phyloP scores from a whole-genome alignment of 2,888 invertebrate species.

The Gymnosoma rotundatum region DNA sequence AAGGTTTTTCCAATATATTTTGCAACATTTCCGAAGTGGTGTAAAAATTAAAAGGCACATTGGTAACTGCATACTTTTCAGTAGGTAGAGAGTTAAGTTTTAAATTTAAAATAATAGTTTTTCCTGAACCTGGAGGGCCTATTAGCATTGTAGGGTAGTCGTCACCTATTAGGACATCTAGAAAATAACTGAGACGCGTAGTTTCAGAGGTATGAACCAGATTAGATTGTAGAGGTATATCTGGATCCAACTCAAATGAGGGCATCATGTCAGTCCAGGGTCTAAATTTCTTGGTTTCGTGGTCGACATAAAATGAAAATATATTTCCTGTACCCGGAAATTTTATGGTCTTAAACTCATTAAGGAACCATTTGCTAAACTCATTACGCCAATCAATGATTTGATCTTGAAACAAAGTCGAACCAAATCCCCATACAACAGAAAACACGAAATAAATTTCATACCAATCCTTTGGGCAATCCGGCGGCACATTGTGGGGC shows the following conservation, averaged over 20 bases:
- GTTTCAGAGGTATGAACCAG: conserved; percentile 95
- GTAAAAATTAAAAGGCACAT: conserved; percentile 97
- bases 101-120: conserved; percentile 94
- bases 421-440: conserved; percentile 96
- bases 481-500: conserved; percentile 90
- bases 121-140: conserved; percentile 94
- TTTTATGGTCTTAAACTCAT: conserved; percentile 95
- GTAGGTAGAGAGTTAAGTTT: conserved; percentile 87
- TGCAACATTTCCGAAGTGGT: conserved; percentile 96
- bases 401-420: conserved; percentile 95
- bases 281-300: conserved; percentile 91
- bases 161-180: conserved; percentile 90
- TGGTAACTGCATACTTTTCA: conserved; percentile 91
- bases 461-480: conserved; percentile 95
- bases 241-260: conserved; percentile 91
- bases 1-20: conserved; percentile 92
- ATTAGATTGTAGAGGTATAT: conserved; percentile 89
- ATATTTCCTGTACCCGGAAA: conserved; percentile 92
- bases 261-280: conserved; percentile 94
- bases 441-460: conserved; percentile 96
- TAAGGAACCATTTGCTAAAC: conserved; percentile 97
- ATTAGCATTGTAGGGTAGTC: conserved; percentile 95
- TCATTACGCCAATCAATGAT: conserved; percentile 95
- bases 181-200: conserved; percentile 92
- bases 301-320: conserved; percentile 94